Evolutionary conservation across 53 echinoderm and acorn worm genomes (phyloP).

Genomic region (Arbacia lixula): DNA sequence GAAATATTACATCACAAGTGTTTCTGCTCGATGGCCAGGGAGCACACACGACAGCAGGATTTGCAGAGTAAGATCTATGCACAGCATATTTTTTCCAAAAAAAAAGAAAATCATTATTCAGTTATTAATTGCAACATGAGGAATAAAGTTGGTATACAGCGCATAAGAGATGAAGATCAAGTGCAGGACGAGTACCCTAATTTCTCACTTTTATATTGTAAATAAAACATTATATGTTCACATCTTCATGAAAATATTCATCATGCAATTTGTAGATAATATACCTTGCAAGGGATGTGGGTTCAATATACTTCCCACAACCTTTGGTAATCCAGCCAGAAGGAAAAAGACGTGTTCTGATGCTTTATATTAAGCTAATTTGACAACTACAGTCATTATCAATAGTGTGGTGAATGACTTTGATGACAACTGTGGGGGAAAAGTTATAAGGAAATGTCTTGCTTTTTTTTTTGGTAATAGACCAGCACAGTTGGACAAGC

Average conservation of each 20-base stretch:
- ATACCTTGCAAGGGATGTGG: neutral
- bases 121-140: too few species aligned
- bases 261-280: neutral
- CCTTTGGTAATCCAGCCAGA: neutral
- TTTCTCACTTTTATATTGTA: too few species aligned
- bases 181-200: neutral
- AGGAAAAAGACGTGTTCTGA: neutral
- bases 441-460: neutral
- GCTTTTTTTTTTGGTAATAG: neutral
- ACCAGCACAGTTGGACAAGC: slow-evolving; percentile 2
- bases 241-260: too few species aligned
- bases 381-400: neutral
- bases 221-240: too few species aligned
- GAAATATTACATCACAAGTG: slow-evolving; percentile 38
- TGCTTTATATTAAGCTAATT: neutral
- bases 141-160: too few species aligned
- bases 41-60: slow-evolving; percentile 60
- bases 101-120: too few species aligned
- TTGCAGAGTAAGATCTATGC: slow-evolving; percentile 5
- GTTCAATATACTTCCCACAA: neutral
- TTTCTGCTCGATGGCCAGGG: slow-evolving; percentile 58
- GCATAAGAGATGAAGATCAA: neutral
- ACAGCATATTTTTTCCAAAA: too few species aligned
- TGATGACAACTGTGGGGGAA: neutral
- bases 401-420: neutral